Evolutionary conservation across 2,113 vertebrate genomes (phyloP).

Genomic region (Ceyx melanurus): DNA sequence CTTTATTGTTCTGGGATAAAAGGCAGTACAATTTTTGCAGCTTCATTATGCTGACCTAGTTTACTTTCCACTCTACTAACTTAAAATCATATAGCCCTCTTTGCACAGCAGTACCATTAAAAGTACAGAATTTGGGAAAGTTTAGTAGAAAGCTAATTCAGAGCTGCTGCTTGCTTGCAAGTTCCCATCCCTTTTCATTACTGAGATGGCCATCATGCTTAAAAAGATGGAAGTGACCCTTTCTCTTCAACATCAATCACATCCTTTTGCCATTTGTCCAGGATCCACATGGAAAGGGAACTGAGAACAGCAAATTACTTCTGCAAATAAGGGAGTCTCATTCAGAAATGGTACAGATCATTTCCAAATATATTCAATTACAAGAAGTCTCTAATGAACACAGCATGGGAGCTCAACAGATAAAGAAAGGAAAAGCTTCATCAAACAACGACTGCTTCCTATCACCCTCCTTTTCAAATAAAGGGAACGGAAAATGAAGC

Average conservation of each 20-base stretch:
- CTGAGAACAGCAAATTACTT: slow-evolving; percentile 26
- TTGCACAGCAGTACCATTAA: slow-evolving; percentile 35
- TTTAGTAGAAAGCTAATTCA: slow-evolving; percentile 28
- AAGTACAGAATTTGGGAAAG: slow-evolving; percentile 29
- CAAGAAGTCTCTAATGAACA: slow-evolving; percentile 27
- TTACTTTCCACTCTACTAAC: slow-evolving; percentile 40
- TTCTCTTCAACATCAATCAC: slow-evolving; percentile 17
- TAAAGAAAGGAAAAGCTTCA: slow-evolving; percentile 27
- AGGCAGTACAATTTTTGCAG: slow-evolving; percentile 11
- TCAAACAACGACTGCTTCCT: neutral
- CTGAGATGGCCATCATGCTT: neutral
- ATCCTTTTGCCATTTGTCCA: slow-evolving; percentile 6
- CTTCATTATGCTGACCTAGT: slow-evolving; percentile 59
- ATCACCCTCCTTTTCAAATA: neutral
- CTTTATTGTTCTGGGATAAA: neutral
- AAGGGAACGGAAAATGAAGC: neutral
- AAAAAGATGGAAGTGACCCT: slow-evolving; percentile 15
- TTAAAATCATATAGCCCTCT: neutral
- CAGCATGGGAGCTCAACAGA: slow-evolving; percentile 31
- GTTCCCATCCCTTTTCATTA: slow-evolving; percentile 54
- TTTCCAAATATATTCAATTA: slow-evolving; percentile 36
- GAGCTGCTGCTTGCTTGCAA: slow-evolving; percentile 11
- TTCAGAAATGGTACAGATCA: slow-evolving; percentile 10
- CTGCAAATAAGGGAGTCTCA: neutral
- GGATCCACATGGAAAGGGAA: slow-evolving; percentile 16